Percentiles rank a stretch among this genome's conserved stretches.
These are phyloP conservation scores for Sarcophaga subvicina DNA, from an alignment of 2,888 invertebrate genomes.

Conservation along the genomic window DNA sequence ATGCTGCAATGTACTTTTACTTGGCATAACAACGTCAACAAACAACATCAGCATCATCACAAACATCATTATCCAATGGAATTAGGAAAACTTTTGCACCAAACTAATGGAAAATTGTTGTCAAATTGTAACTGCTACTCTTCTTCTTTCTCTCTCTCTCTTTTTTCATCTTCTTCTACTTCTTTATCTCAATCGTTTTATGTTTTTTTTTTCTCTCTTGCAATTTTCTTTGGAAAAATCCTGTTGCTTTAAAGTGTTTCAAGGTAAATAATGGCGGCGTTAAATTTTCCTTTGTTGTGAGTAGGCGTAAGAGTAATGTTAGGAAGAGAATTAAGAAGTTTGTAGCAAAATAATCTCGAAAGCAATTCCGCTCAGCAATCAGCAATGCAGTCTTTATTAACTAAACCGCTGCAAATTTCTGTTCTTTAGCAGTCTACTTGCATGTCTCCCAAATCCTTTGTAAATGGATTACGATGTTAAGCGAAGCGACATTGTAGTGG, in stretches of 20 bases:
- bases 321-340: no score
- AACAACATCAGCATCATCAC: conserved; percentile 6
- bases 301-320: no score
- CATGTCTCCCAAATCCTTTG: no score
- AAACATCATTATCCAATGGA: conserved; percentile 20
- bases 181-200: not conserved
- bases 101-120: conserved; percentile 57
- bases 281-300: no score
- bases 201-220: not conserved
- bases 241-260: not conserved
- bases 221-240: not conserved
- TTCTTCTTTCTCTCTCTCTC: not conserved
- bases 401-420: no score
- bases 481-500: no score
- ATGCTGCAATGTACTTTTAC: not conserved
- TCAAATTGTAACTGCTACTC: conserved; percentile 4
- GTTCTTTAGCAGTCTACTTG: no score
- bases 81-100: conserved; percentile 30
- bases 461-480: no score
- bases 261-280: no score
- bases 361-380: no score
- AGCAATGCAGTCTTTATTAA: no score
- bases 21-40: conserved; percentile 15
- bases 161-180: not conserved
- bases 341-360: no score